phyloP scores from a whole-genome alignment of 1,140 invertebrate genomes.

The Brachionus sp. region DNA sequence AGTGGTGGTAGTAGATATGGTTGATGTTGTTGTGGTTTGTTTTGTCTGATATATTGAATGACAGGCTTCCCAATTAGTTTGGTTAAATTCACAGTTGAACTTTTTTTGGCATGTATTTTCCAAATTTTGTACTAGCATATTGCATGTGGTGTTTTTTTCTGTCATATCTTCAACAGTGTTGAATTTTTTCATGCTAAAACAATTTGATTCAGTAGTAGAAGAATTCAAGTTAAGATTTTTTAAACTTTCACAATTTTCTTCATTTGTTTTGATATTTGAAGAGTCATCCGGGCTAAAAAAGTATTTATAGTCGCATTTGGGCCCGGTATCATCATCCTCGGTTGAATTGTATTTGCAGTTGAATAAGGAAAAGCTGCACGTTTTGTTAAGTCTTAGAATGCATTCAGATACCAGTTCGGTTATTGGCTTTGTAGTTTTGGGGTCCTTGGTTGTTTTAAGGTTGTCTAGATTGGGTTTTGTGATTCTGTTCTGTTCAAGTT shows the following conservation, averaged over 20 bases:
- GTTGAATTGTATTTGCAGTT: background rate
- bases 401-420: background rate
- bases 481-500: constrained; percentile 14
- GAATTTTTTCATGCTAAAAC: background rate
- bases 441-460: background rate
- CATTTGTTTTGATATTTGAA: background rate
- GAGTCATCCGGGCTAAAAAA: background rate
- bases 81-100: background rate
- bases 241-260: background rate
- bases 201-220: background rate
- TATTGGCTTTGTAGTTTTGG: background rate
- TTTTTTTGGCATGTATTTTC: background rate
- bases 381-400: background rate
- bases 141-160: background rate
- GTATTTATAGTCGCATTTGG: background rate
- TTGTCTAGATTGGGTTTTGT: constrained; percentile 30
- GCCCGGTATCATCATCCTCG: background rate
- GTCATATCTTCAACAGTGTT: background rate
- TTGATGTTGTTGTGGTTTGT: background rate
- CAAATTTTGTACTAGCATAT: background rate
- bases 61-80: background rate
- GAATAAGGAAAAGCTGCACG: background rate
- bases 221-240: background rate
- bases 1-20: background rate
- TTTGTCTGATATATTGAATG: background rate